phyloP scores from a whole-genome alignment of 1,140 invertebrate species.

The Drosophila littoralis region DNA sequence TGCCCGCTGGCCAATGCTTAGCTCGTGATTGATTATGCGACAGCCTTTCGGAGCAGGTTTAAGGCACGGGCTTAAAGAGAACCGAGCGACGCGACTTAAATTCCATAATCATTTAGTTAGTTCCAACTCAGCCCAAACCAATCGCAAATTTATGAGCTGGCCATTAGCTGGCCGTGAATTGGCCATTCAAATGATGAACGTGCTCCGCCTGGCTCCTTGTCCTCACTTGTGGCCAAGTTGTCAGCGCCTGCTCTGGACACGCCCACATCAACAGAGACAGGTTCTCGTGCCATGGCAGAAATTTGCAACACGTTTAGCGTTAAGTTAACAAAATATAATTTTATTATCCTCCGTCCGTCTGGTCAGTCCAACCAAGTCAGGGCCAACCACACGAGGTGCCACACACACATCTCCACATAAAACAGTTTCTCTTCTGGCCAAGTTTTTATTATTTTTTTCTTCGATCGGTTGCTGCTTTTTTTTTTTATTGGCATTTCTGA shows the following conservation, averaged over 20 bases:
- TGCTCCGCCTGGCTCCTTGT: background rate
- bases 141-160: slow-evolving; percentile 60
- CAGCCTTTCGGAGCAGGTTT: slow-evolving; percentile 51
- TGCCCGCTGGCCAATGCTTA: slow-evolving; percentile 8
- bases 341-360: slow-evolving; percentile 32
- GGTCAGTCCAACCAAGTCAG: too few species aligned
- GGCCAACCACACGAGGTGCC: background rate
- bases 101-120: slow-evolving; percentile 41
- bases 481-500: slow-evolving; percentile 58
- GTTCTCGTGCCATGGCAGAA: background rate
- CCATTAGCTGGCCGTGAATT: slow-evolving; percentile 32
- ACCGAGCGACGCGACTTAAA: background rate
- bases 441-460: slow-evolving; percentile 36
- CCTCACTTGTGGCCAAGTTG: background rate
- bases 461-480: slow-evolving; percentile 22
- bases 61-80: slow-evolving; percentile 56
- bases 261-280: background rate
- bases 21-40: slow-evolving; percentile 67
- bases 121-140: slow-evolving; percentile 19
- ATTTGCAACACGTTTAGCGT: slow-evolving; percentile 19
- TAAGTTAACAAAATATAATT: slow-evolving; percentile 27
- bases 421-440: slow-evolving; percentile 22
- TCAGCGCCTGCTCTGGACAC: background rate
- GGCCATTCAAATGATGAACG: slow-evolving; percentile 38
- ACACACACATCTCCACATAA: slow-evolving; percentile 3